A percentile compares a stretch with the other conserved stretches of the same genome.
Evolutionary conservation across 2,888 invertebrate species (phyloP).

Genomic region (Zhengitettix transpicula): DNA sequence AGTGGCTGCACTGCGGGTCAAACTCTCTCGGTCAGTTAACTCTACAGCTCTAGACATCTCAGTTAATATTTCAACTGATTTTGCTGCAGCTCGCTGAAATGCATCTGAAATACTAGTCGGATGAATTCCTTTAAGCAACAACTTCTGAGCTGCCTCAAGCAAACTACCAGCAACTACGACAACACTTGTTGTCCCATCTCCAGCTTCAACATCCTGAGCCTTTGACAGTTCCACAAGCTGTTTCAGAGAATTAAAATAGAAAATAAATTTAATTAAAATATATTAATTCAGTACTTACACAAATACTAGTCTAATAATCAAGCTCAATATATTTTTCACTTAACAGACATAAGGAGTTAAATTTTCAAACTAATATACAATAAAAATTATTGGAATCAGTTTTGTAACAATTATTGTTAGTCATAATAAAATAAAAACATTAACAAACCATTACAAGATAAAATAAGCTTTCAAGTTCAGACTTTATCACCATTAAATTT

Average conservation of each 20-base stretch:
- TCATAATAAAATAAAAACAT: too few species aligned
- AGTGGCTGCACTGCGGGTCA: constrained; percentile 91
- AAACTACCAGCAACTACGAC: constrained; percentile 94
- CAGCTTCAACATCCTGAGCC: constrained; percentile 97
- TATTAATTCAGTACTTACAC: neutral
- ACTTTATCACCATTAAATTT: too few species aligned
- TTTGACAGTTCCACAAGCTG: constrained; percentile 93
- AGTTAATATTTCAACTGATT: constrained; percentile 61
- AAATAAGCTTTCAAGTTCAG: too few species aligned
- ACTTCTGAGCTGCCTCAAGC: constrained; percentile 83
- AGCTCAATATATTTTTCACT: too few species aligned
- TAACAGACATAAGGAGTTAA: too few species aligned
- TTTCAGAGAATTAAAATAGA: constrained; percentile 17
- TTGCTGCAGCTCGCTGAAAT: constrained; percentile 71
- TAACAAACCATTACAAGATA: too few species aligned
- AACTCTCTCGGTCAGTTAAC: constrained; percentile 66
- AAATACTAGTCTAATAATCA: neutral
- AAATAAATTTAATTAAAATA: too few species aligned
- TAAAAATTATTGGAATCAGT: too few species aligned
- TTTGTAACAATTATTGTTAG: too few species aligned
- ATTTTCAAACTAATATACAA: too few species aligned
- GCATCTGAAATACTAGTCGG: constrained; percentile 95
- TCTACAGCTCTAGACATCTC: constrained; percentile 77
- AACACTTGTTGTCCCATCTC: constrained; percentile 98
- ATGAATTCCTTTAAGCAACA: constrained; percentile 87